Evolutionary conservation across 64 coral and sea anemone genomes (phyloP).

Genomic region (Actinia equina): DNA sequence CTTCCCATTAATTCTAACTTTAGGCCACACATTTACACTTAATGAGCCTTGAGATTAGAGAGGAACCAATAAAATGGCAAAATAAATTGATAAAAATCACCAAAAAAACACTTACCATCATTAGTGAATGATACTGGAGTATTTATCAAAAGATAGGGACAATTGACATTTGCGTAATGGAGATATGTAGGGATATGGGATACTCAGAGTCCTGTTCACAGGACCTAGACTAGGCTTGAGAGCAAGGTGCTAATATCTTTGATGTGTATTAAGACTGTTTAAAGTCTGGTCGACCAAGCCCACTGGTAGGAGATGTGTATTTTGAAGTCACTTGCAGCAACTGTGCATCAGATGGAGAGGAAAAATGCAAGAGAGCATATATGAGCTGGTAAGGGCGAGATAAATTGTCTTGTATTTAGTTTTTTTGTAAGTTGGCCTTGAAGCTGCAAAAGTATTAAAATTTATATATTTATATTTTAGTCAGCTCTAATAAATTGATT

Average conservation of each 20-base stretch:
- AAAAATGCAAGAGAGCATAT: conserved; percentile 47
- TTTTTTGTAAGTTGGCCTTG: neutral
- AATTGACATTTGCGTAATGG: too few relatives aligned
- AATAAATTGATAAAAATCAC: too few relatives aligned
- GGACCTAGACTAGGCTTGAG: neutral
- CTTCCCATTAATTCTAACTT: too few relatives aligned
- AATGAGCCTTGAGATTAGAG: too few relatives aligned
- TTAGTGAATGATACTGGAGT: too few relatives aligned
- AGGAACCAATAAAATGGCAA: too few relatives aligned
- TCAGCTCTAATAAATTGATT: neutral
- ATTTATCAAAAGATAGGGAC: too few relatives aligned
- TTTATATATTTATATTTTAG: neutral
- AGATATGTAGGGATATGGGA: neutral
- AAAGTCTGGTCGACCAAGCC: conserved; percentile 44
- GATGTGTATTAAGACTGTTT: conserved; percentile 53
- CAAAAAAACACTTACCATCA: too few relatives aligned
- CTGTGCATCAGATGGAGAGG: conserved; percentile 55
- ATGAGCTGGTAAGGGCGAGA: conserved; percentile 71
- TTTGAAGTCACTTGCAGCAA: conserved; percentile 78
- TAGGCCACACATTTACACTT: too few relatives aligned
- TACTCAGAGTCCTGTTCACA: neutral
- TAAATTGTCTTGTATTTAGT: neutral
- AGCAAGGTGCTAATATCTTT: neutral
- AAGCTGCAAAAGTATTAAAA: neutral
- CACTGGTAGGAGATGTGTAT: conserved; percentile 74